These are phyloP conservation scores for Drosophila pachea DNA, from an alignment of 1,140 invertebrate genomes.

Conservation along the genomic window DNA sequence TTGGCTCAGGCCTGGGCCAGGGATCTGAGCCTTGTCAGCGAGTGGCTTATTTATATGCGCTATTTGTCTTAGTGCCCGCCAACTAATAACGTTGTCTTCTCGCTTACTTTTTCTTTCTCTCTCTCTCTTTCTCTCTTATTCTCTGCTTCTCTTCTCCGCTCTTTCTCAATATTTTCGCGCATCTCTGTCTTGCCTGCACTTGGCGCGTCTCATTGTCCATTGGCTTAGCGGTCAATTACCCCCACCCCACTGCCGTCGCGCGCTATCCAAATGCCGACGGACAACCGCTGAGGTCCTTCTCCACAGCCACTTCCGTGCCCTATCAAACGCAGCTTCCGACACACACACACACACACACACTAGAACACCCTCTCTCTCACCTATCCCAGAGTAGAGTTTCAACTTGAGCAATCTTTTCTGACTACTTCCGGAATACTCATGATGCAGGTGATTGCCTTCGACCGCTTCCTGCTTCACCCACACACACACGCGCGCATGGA, in stretches of 20 bases:
- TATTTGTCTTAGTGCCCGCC: conserved; percentile 69
- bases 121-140: conserved; percentile 6
- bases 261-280: conserved; percentile 11
- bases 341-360: conserved; percentile 49
- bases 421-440: conserved; percentile 65
- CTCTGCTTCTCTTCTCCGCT: conserved; percentile 10
- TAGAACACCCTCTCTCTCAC: conserved; percentile 34
- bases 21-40: conserved; percentile 19
- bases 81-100: conserved; percentile 61
- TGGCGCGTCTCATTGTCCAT: conserved; percentile 46
- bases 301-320: conserved; percentile 56
- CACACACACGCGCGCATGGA: too few relatives aligned
- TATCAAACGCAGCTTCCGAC: conserved; percentile 67
- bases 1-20: background rate
- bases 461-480: conserved; percentile 43
- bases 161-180: background rate
- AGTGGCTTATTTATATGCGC: conserved; percentile 72
- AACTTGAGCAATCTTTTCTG: conserved; percentile 35
- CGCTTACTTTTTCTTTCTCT: conserved; percentile 10
- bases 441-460: conserved; percentile 53
- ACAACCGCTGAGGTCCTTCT: conserved; percentile 33
- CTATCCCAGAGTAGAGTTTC: conserved; percentile 33
- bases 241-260: background rate
- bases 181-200: conserved; percentile 43
- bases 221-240: conserved; percentile 34